Percentiles rank a stretch among this genome's conserved stretches.
Conservation (phyloP, 2,797 vertebrate species). For the Mormyrops boulengeri region DNA sequence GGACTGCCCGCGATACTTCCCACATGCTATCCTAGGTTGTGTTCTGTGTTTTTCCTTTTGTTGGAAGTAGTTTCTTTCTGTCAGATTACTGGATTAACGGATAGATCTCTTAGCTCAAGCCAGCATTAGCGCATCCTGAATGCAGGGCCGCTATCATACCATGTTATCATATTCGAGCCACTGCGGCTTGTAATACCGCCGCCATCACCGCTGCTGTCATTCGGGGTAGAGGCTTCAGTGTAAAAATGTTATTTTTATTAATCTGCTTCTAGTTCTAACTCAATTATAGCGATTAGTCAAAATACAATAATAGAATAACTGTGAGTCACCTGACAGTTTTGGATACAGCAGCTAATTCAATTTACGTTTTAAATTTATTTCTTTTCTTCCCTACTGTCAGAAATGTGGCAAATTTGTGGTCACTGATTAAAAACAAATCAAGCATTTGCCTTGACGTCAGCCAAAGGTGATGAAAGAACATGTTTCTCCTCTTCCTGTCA, state of each 20-base stretch:
- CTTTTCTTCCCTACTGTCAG: background rate
- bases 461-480: background rate
- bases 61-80: background rate
- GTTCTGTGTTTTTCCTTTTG: background rate
- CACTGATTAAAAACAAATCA: background rate
- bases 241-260: background rate
- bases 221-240: background rate
- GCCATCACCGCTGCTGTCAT: background rate
- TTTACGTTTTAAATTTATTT: background rate
- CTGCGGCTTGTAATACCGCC: background rate
- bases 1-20: background rate
- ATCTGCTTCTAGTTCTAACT: background rate
- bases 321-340: background rate
- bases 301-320: background rate
- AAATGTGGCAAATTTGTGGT: background rate
- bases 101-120: background rate
- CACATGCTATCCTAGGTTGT: background rate
- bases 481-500: background rate
- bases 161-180: background rate
- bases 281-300: background rate
- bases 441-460: constrained; percentile 4
- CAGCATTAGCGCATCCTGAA: background rate
- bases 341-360: background rate
- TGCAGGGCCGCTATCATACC: background rate
- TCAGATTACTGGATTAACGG: background rate